These are phyloP conservation scores for Prunella strophiata DNA, from an alignment of 2,797 vertebrate species.

Conservation along the genomic window DNA sequence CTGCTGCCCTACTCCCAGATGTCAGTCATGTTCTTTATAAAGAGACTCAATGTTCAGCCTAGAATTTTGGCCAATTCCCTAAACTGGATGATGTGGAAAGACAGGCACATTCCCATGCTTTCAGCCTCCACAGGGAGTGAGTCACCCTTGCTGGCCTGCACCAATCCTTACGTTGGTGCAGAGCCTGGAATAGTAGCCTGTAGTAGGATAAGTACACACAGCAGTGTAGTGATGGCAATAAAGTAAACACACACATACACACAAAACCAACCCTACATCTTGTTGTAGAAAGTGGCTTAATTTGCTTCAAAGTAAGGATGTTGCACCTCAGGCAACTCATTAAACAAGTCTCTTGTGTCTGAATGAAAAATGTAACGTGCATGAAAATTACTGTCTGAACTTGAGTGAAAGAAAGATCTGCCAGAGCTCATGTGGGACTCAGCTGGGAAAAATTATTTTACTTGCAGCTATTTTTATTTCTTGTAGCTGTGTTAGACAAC, in stretches of 20 bases:
- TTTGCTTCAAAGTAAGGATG: not conserved
- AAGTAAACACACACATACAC: not conserved
- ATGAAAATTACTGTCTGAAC: not conserved
- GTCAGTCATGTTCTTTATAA: not conserved
- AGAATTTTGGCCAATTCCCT: not conserved
- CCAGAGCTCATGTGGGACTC: not conserved
- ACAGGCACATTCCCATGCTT: not conserved
- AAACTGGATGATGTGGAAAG: not conserved
- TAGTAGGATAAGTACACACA: not conserved
- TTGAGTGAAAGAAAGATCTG: not conserved
- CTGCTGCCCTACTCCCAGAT: not conserved
- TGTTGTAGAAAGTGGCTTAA: not conserved
- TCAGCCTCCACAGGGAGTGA: not conserved
- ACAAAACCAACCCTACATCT: not conserved
- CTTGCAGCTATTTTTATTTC: not conserved
- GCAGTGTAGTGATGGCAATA: not conserved
- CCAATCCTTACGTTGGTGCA: not conserved
- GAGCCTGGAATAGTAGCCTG: not conserved
- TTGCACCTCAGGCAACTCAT: not conserved
- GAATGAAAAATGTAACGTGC: not conserved
- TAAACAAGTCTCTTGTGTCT: not conserved
- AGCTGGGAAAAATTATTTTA: not conserved
- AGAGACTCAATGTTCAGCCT: not conserved
- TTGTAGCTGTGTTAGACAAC: not conserved
- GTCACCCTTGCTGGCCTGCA: not conserved